A percentile compares a stretch with the other conserved stretches of the same genome.
These are phyloP conservation scores for Sycophila sp. DNA, from an alignment of 1,140 invertebrate genomes.

Conservation along the genomic window DNA sequence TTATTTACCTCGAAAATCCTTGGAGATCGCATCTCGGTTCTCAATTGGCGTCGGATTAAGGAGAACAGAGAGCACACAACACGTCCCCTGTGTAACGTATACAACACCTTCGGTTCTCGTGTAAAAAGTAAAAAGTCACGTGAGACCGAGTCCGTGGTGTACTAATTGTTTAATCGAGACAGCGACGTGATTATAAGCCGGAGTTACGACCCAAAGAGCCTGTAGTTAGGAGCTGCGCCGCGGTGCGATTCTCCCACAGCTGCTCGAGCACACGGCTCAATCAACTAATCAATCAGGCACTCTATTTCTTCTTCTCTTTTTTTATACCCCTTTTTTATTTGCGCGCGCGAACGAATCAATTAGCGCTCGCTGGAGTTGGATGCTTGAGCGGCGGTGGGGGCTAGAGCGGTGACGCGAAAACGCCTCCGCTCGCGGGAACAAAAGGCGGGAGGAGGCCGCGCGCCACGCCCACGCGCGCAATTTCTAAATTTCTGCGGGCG, in stretches of 20 bases:
- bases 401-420: neutral
- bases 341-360: neutral
- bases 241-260: conserved; percentile 2
- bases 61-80: too few relatives aligned
- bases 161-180: neutral
- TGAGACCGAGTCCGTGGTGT: neutral
- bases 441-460: neutral
- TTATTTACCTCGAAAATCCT: too few relatives aligned
- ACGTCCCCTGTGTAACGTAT: too few relatives aligned
- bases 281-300: conserved; percentile 37
- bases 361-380: neutral
- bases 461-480: neutral
- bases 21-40: too few relatives aligned
- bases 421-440: neutral
- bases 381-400: neutral
- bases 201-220: neutral
- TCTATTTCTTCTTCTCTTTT: neutral
- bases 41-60: too few relatives aligned
- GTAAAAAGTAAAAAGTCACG: too few relatives aligned
- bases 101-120: too few relatives aligned
- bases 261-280: neutral
- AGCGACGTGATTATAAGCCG: neutral
- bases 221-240: neutral
- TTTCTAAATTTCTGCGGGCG: conserved; percentile 17
- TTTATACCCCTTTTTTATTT: neutral